Percentiles rank a stretch among this genome's conserved stretches.
Evolutionary conservation across 2,113 vertebrate genomes (phyloP).

Genomic region (Pimephales promelas): DNA sequence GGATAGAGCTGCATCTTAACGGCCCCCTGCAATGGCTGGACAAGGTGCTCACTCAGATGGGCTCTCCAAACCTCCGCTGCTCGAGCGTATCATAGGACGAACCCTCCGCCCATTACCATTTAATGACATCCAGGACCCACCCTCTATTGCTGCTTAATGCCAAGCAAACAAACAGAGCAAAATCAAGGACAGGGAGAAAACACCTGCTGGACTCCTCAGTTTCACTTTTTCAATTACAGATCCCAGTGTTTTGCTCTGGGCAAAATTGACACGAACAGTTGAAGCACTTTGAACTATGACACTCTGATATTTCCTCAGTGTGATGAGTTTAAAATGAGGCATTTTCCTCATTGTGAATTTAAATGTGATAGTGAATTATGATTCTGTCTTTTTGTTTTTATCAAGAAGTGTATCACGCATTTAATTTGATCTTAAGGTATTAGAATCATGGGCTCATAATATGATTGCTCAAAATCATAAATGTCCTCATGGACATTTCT

Average conservation of each 20-base stretch:
- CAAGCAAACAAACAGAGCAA: constrained; percentile 10
- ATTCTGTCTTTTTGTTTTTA: constrained; percentile 10
- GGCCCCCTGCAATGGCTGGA: constrained; percentile 97
- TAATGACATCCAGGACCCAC: constrained; percentile 2
- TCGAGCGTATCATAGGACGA: constrained; percentile 92
- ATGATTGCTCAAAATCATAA: constrained; percentile 2
- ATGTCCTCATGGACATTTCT: background rate
- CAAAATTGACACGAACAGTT: constrained; percentile 52
- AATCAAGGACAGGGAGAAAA: constrained; percentile 1
- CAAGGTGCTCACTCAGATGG: constrained; percentile 98
- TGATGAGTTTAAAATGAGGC: constrained; percentile 2
- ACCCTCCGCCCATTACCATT: constrained; percentile 20
- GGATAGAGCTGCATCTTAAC: constrained; percentile 97
- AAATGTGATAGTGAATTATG: background rate
- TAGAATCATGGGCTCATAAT: background rate
- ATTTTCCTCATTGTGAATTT: constrained; percentile 10
- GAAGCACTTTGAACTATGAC: constrained; percentile 67
- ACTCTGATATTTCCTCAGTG: constrained; percentile 41
- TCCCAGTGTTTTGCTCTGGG: constrained; percentile 49
- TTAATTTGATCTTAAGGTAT: constrained; percentile 20
- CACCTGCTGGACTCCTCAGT: constrained; percentile 16
- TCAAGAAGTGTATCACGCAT: background rate
- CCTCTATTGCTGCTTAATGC: constrained; percentile 1
- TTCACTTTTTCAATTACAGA: constrained; percentile 39
- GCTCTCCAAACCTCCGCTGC: constrained; percentile 94